Percentiles rank a stretch among this genome's conserved stretches.
Evolutionary conservation across 2,888 invertebrate species (phyloP).

Genomic region (Pyrrhosoma nymphula): DNA sequence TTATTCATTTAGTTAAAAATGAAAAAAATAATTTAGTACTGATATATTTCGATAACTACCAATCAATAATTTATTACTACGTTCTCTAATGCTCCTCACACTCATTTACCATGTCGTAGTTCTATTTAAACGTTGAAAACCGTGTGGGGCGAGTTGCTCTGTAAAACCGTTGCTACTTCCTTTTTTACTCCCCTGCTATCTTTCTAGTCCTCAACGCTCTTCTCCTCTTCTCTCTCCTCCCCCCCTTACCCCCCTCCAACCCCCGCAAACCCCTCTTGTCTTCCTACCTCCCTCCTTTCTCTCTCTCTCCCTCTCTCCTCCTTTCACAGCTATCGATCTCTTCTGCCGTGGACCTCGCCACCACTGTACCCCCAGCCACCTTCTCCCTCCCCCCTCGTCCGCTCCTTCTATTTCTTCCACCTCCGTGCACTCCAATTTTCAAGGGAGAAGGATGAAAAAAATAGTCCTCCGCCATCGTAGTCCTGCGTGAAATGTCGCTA

Average conservation of each 20-base stretch:
- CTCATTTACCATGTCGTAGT: too few relatives aligned
- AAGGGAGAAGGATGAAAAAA: not conserved
- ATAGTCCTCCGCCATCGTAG: not conserved
- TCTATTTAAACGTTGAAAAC: too few relatives aligned
- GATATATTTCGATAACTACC: too few relatives aligned
- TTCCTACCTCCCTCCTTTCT: not conserved
- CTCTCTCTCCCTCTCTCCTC: not conserved
- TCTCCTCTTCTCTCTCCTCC: not conserved
- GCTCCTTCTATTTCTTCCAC: conserved; percentile 12
- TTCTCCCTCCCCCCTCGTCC: too few relatives aligned
- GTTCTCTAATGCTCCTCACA: too few relatives aligned
- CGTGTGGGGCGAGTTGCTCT: too few relatives aligned
- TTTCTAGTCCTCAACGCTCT: not conserved
- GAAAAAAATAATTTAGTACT: too few relatives aligned
- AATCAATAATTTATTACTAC: too few relatives aligned
- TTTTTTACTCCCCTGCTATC: not conserved
- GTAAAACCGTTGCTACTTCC: too few relatives aligned
- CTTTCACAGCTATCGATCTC: conserved; percentile 12
- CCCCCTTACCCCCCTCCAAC: too few relatives aligned
- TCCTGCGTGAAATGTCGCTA: conserved; percentile 4
- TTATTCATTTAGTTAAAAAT: too few relatives aligned
- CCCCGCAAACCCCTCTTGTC: not conserved
- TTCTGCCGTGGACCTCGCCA: not conserved
- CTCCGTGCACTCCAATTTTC: not conserved
- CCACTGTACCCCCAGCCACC: not conserved